A percentile compares a stretch with the other conserved stretches of the same genome.
Evolutionary conservation across 35 echinoderm and acorn worm species (phyloP).

Genomic region (Apostichopus japonicus): DNA sequence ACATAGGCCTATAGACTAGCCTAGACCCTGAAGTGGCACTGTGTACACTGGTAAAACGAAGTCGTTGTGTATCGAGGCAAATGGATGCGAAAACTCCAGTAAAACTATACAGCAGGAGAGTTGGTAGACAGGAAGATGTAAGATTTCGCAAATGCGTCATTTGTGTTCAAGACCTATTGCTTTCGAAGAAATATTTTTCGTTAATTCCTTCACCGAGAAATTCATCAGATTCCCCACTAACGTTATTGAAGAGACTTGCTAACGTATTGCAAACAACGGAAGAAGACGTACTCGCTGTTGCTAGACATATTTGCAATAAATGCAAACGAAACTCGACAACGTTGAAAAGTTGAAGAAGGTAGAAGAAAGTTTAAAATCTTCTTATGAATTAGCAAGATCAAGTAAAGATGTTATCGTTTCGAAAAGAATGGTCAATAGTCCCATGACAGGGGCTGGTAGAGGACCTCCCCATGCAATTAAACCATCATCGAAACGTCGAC

Average conservation of each 20-base stretch:
- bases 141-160: slow-evolving; percentile 1
- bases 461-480: too few species aligned
- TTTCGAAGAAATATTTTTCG: slow-evolving; percentile 20
- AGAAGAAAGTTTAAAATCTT: too few species aligned
- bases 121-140: not conserved
- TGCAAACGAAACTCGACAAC: not conserved
- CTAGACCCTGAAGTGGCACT: not conserved
- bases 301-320: not conserved
- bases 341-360: slow-evolving; percentile 25
- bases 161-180: not conserved
- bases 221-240: not conserved
- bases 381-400: too few species aligned
- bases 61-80: not conserved
- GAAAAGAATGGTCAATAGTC: too few species aligned
- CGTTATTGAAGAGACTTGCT: not conserved
- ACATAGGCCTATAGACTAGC: too few species aligned
- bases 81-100: slow-evolving; percentile 7
- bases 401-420: too few species aligned
- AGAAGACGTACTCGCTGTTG: slow-evolving; percentile 4
- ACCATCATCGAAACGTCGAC: too few species aligned
- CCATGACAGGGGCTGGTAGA: too few species aligned
- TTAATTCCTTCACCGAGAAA: not conserved
- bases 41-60: not conserved
- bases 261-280: slow-evolving; percentile 9
- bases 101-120: not conserved